Evolutionary conservation across 2,797 vertebrate species (phyloP).

Genomic region (Hyperoplus immaculatus): DNA sequence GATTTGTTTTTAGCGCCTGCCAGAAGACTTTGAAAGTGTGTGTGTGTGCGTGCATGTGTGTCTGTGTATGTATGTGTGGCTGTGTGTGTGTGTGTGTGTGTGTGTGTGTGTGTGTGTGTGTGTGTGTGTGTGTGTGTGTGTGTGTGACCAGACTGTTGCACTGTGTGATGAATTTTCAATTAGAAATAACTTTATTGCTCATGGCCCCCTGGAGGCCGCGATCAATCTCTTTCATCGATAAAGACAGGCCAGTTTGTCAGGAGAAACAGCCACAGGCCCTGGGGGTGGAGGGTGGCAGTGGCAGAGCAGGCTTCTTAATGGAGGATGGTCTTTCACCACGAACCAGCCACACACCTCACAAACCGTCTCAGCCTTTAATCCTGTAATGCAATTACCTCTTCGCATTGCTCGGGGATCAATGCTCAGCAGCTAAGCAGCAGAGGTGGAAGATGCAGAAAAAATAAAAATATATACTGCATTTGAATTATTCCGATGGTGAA

Average conservation of each 20-base stretch:
- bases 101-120: neutral
- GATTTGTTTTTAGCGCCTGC: constrained; percentile 1
- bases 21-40: constrained; percentile 16
- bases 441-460: constrained; percentile 10
- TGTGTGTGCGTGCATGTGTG: neutral
- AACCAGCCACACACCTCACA: constrained; percentile 25
- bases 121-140: constrained; percentile 12
- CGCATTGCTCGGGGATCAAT: constrained; percentile 31
- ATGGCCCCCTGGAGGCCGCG: constrained; percentile 72
- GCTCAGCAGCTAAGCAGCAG: constrained; percentile 15
- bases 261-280: constrained; percentile 52
- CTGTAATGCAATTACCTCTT: constrained; percentile 46
- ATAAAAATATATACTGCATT: constrained; percentile 4
- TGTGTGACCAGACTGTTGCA: constrained; percentile 4
- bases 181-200: constrained; percentile 83
- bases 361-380: constrained; percentile 51
- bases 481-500: constrained; percentile 27
- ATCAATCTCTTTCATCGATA: constrained; percentile 83
- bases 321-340: constrained; percentile 52
- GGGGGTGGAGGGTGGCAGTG: constrained; percentile 28
- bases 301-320: constrained; percentile 45
- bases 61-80: neutral
- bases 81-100: constrained; percentile 2
- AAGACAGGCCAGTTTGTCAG: constrained; percentile 80
- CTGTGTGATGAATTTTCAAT: constrained; percentile 78